Base-by-base conservation (phyloP, 2,888 invertebrate genomes). In the Thereva unica region DNA sequence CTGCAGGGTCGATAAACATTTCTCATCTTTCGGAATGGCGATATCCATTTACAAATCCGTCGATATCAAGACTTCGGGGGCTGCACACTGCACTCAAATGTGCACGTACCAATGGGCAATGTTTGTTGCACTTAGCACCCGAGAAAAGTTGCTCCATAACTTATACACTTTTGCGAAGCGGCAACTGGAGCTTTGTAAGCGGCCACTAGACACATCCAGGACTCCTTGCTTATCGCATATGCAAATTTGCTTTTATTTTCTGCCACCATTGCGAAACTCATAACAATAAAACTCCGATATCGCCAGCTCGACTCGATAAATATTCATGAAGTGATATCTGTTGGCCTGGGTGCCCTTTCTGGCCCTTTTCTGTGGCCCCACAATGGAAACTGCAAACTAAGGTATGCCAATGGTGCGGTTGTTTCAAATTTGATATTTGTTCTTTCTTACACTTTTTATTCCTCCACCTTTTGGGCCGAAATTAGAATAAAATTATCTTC, bases 201-300 rank as follows among this genome's bases (percentile, higher is more conserved):
- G 38, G 8, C n/a, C 53, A n/a, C 34, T 10, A 37, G n/a, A n/a
- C 38, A 37, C 5, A 53, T 12, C 38, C 5, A 34, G 38, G 53
- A 38, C 37, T 53, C 37, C 9, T n/a, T 38, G 53, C 5, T 37
- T 53, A 53, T 53, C 53, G 53, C 38, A n/a, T 53, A 53, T 53
- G 53, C 53, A 53, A 53, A 53, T 53, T 53, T 53, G 53, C 38
- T 23, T 53, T 53, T n/a, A 53, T 53, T 35, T 53, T 38, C 53
- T 38, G 38, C 53, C 38, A 38, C 37, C 53, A 37, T 35, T 38
- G 35, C 53, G 37, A 38, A 10, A 34, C 53, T 53, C 53, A 38
- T 53, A 53, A 53, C 53, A 53, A 53, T 53, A 53, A 53, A 52
- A 53, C 38, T 53, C n/a, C 38, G 53, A 53, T 53, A 53, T 53